These are phyloP conservation scores for Agrotis segetum DNA, from an alignment of 2,888 invertebrate genomes.

Conservation along the genomic window DNA sequence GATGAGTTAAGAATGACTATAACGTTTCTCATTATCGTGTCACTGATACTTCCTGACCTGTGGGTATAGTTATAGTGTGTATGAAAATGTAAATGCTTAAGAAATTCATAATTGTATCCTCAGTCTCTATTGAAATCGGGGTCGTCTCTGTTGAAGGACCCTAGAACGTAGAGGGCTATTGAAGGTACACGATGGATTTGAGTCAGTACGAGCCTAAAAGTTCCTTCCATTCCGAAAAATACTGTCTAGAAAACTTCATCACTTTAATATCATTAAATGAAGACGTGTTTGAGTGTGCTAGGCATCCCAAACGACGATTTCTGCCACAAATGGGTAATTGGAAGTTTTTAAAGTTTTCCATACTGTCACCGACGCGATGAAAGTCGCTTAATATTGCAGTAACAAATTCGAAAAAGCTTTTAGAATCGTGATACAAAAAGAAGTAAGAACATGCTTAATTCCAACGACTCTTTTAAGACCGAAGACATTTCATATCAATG, in stretches of 20 bases:
- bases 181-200: too few species aligned
- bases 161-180: too few species aligned
- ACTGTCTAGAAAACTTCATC: too few species aligned
- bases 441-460: background rate
- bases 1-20: conserved; percentile 29
- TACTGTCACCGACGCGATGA: background rate
- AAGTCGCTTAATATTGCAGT: background rate
- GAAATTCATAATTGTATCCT: conserved; percentile 19
- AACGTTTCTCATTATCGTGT: conserved; percentile 21
- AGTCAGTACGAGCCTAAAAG: too few species aligned
- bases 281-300: too few species aligned
- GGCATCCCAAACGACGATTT: too few species aligned
- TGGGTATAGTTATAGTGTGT: background rate
- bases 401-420: background rate
- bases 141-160: too few species aligned
- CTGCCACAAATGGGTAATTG: background rate
- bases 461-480: background rate
- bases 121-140: background rate
- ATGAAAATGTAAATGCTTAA: conserved; percentile 42
- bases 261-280: too few species aligned
- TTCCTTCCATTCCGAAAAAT: too few species aligned
- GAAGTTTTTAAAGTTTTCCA: background rate
- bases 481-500: background rate
- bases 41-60: conserved; percentile 7
- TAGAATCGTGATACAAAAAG: background rate